Evolutionary conservation across 2,797 vertebrate genomes (phyloP).

Genomic region (Gephyroberyx darwinii): DNA sequence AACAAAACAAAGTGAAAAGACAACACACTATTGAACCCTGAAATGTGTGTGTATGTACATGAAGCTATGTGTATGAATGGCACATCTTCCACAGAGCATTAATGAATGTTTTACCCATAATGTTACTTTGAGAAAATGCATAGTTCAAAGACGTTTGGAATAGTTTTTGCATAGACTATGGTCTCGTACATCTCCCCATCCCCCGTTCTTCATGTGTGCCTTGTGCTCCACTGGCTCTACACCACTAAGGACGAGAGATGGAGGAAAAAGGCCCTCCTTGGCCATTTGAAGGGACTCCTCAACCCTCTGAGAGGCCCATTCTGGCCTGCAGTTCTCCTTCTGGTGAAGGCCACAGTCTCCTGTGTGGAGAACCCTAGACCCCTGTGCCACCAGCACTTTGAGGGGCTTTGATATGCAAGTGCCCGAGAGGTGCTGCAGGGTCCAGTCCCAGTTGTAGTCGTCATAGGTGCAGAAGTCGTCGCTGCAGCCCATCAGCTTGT

Average conservation of each 20-base stretch:
- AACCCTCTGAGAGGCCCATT: slow-evolving; percentile 66
- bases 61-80: slow-evolving; percentile 32
- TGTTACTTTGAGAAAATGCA: neutral
- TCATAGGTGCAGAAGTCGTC: slow-evolving; percentile 83
- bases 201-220: slow-evolving; percentile 81
- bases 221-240: slow-evolving; percentile 72
- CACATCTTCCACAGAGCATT: slow-evolving; percentile 38
- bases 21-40: slow-evolving; percentile 41
- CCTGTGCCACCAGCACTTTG: slow-evolving; percentile 77
- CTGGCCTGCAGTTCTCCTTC: slow-evolving; percentile 76
- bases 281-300: slow-evolving; percentile 56
- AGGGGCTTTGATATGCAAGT: slow-evolving; percentile 82
- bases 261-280: slow-evolving; percentile 74
- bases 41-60: slow-evolving; percentile 1
- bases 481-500: slow-evolving; percentile 85
- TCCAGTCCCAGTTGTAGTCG: slow-evolving; percentile 90
- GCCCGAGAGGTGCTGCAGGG: slow-evolving; percentile 83
- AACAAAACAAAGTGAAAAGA: slow-evolving; percentile 15
- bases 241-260: slow-evolving; percentile 54
- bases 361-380: slow-evolving; percentile 82
- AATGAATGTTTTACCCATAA: neutral
- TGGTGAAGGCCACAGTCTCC: slow-evolving; percentile 84
- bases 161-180: slow-evolving; percentile 83
- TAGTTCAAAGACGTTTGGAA: slow-evolving; percentile 75
- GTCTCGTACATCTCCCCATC: slow-evolving; percentile 85